Base-by-base conservation (phyloP, 2,888 invertebrate species). In the Cryptophagus acutangulus region DNA sequence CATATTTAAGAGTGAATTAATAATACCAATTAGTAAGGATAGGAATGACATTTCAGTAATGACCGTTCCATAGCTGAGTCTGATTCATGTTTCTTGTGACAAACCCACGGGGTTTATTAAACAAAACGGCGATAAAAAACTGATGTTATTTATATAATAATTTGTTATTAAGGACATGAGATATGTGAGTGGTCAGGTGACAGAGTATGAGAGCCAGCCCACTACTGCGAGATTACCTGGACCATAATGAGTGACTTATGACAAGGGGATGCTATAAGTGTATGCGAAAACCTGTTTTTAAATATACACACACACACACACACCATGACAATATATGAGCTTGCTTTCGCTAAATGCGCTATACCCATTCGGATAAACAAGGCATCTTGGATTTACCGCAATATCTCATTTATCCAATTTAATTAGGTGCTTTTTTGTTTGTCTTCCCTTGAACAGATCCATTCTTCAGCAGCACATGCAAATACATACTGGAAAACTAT, bases 381-480 rank as follows among this genome's bases (percentile, higher is more conserved):
- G n/a, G n/a, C n/a, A n/a, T n/a, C n/a, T n/a, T n/a, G n/a, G n/a
- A n/a, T n/a, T n/a, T n/a, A n/a, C n/a, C n/a, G n/a, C n/a, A n/a
- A n/a, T n/a, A n/a, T n/a, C n/a, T n/a, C n/a, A n/a, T n/a, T n/a
- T n/a, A n/a, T n/a, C n/a, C n/a, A n/a, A n/a, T n/a, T n/a, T n/a
- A n/a, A n/a, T n/a, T n/a, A n/a, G n/a, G n/a, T n/a, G n/a, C 26
- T 36, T n/a, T 17, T 2, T 38, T 28, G 5, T 34, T 40, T 47
- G 36, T 38, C 6, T 58, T 59, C n/a, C n/a, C n/a, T n/a, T n/a
- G n/a, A n/a, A n/a, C 65, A 82, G 81, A 50, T 72, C 74, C 46
- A 72, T 74, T 35, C 68, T 82, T 4, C 72, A 75, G 41, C 74
- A 78, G 51, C 82, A 83, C 62, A 74, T 74, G 69, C 63, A 72